Evolutionary conservation across 2,113 vertebrate genomes (phyloP).

Genomic region (Origma solitaria): DNA sequence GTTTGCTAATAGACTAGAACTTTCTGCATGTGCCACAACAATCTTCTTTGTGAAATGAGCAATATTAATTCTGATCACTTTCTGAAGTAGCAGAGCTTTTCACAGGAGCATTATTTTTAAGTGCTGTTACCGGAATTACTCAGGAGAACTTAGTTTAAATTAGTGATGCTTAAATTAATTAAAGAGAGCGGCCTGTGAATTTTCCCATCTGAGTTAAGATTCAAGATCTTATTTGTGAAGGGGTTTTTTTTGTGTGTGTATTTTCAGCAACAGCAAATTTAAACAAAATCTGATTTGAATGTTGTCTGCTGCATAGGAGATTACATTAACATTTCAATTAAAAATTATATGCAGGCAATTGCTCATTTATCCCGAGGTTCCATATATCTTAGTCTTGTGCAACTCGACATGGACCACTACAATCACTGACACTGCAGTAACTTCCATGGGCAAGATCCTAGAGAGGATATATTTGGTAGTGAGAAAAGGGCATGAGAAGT

Average conservation of each 20-base stretch:
- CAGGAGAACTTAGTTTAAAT: slow-evolving; percentile 51
- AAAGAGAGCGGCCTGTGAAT: slow-evolving; percentile 16
- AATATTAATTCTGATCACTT: slow-evolving; percentile 18
- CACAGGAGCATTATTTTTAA: slow-evolving; percentile 32
- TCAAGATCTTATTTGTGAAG: background rate
- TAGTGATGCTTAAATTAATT: slow-evolving; percentile 56
- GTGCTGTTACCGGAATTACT: slow-evolving; percentile 25
- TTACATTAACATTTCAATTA: slow-evolving; percentile 3
- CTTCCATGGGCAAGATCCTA: background rate
- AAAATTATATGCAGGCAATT: background rate
- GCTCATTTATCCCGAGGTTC: background rate
- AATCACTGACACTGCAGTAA: background rate
- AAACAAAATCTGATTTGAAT: slow-evolving; percentile 24
- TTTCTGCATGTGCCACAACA: background rate
- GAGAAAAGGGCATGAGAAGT: background rate
- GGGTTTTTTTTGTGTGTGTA: background rate
- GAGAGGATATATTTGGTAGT: background rate
- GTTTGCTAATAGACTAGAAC: background rate
- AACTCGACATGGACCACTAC: background rate
- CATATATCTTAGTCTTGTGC: background rate
- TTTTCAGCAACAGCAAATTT: slow-evolving; percentile 18
- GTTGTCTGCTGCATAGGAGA: background rate
- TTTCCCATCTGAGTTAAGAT: slow-evolving; percentile 28
- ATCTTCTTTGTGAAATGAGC: background rate
- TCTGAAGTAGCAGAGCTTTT: slow-evolving; percentile 28